phyloP scores from a whole-genome alignment of 2,113 vertebrate species.

The Mionectes macconnelli region DNA sequence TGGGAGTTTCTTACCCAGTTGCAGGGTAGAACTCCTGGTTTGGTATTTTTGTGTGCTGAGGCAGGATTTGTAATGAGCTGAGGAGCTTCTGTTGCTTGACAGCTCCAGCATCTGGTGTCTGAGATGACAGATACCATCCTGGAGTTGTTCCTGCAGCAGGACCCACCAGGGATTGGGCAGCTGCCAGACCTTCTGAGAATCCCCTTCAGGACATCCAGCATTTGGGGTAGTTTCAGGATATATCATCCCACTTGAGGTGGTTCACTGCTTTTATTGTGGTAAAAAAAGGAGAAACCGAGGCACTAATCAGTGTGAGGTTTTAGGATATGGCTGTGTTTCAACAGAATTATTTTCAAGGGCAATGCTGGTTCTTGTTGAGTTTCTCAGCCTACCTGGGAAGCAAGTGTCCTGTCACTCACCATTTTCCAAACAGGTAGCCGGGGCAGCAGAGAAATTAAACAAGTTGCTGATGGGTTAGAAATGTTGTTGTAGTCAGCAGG shows the following conservation, averaged over 20 bases:
- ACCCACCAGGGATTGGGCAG: neutral
- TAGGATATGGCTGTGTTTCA: neutral
- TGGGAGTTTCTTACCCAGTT: neutral
- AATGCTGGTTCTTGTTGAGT: neutral
- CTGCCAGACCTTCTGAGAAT: neutral
- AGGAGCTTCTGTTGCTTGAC: neutral
- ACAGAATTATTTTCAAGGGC: neutral
- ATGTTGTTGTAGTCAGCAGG: neutral
- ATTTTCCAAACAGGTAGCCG: neutral
- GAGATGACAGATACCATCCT: neutral
- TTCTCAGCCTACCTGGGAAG: neutral
- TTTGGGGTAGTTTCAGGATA: neutral
- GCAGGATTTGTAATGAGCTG: neutral
- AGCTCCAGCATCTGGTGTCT: neutral
- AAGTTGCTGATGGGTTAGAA: neutral
- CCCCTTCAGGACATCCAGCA: fast-evolving
- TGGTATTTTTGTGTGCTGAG: neutral
- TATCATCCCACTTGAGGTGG: neutral
- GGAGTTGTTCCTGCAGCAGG: neutral
- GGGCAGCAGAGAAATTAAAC: neutral
- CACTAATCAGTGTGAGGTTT: fast-evolving
- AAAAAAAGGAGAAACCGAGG: neutral
- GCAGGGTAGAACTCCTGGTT: neutral
- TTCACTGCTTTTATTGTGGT: neutral
- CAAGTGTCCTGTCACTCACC: neutral